A percentile compares a stretch with the other conserved stretches of the same genome.
Evolutionary conservation across 35 echinoderm and acorn worm genomes (phyloP).

Genomic region (Lytechinus pictus): DNA sequence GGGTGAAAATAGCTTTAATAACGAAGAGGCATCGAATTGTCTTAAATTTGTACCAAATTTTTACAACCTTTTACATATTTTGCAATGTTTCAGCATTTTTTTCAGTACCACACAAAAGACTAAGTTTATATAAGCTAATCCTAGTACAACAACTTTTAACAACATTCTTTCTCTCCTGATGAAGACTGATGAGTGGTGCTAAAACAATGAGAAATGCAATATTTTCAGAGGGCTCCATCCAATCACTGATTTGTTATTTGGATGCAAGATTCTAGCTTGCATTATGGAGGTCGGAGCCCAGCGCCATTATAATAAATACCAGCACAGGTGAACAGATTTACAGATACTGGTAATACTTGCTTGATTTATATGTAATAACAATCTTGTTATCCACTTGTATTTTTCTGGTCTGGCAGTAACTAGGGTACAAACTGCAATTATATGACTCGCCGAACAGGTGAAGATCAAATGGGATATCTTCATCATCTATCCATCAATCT

Average conservation of each 20-base stretch:
- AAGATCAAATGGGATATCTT: not conserved
- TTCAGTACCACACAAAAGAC: too few relatives aligned
- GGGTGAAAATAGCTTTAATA: too few relatives aligned
- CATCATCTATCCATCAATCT: not conserved
- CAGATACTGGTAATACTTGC: not conserved
- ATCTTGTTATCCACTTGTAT: not conserved
- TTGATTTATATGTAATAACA: not conserved
- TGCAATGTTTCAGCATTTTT: too few relatives aligned
- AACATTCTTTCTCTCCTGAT: too few relatives aligned
- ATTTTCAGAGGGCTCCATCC: too few relatives aligned
- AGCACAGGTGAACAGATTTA: not conserved
- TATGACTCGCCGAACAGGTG: not conserved
- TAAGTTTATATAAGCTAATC: too few relatives aligned
- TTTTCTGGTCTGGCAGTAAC: not conserved
- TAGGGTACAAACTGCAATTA: not conserved
- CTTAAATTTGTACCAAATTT: too few relatives aligned
- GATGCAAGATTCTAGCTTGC: not conserved
- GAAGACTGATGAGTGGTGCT: too few relatives aligned
- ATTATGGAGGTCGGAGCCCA: not conserved
- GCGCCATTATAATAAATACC: conserved; percentile 2
- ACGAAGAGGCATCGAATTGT: too few relatives aligned
- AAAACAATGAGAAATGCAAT: too few relatives aligned
- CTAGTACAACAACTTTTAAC: too few relatives aligned
- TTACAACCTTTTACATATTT: too few relatives aligned
- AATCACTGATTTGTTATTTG: not conserved